Conservation (phyloP, 1,140 invertebrate species). For the Diprion similis region DNA sequence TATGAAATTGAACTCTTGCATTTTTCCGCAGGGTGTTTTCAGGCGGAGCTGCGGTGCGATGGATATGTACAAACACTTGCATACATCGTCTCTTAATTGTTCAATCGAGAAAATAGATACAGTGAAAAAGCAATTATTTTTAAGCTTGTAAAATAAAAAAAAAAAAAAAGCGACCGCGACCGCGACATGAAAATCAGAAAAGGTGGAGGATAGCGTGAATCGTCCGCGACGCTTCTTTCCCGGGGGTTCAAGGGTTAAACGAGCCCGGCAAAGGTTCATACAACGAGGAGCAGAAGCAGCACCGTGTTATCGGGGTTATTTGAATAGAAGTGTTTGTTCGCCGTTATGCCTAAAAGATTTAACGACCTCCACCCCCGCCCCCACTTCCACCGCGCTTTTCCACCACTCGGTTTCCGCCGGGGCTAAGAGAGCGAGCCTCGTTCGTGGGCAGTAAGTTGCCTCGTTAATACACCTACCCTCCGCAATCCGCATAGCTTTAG, state of each 20-base stretch:
- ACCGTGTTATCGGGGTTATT: neutral
- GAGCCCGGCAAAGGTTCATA: neutral
- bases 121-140: too few species aligned
- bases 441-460: neutral
- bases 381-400: neutral
- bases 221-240: too few species aligned
- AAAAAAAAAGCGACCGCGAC: too few species aligned
- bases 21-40: too few species aligned
- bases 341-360: conserved; percentile 1
- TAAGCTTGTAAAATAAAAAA: too few species aligned
- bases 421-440: neutral
- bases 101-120: too few species aligned
- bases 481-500: neutral
- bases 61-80: too few species aligned
- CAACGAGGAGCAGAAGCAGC: neutral
- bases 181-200: too few species aligned
- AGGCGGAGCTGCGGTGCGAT: too few species aligned
- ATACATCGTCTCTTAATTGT: too few species aligned
- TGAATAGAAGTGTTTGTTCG: conserved; percentile 5
- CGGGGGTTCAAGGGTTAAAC: neutral
- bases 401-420: neutral
- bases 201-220: too few species aligned
- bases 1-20: too few species aligned
- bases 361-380: neutral
- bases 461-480: neutral